Base-by-base conservation (phyloP, 2,797 vertebrate species). In the Thamnophis elegans region DNA sequence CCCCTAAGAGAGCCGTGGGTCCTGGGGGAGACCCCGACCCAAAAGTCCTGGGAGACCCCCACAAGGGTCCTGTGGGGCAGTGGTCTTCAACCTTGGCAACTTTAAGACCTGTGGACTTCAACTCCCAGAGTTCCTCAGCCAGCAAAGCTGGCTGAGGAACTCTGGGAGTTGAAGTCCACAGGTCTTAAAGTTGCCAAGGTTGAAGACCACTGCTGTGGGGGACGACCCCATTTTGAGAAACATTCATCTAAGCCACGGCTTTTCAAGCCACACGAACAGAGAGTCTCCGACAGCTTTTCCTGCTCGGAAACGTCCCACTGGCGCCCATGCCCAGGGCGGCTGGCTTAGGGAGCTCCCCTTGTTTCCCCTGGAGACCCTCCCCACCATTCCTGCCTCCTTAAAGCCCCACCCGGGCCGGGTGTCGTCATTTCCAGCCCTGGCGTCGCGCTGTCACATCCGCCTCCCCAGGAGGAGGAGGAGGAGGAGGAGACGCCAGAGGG, bases 371-470 rank as follows among this genome's bases (percentile, higher is more conserved):
- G 73, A 82, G 25, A 51, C 26, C 60, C 73, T 47, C 73, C 78
- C 58, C 28, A 20, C 90, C 12, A 18, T 11, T 20, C 11, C 54
- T 28, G 14, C 56, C 62, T 56, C 51, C 51, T 62, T 16, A 51
- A 11, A 5, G 58, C 90, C 62, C 51, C 89, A 73, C 92, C 92
- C 42, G 60, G 36, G n/a, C 47, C 3, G 62, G 11, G 0, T 4
- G 86, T 47, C 90, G 89, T 90, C 91, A 89, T 59, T 89, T 92
- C 91, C 91, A 92, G 91, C 25, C 87, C 91, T 47, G 86, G 36
- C 47, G 73, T 51, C 91, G 68, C 42, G 85, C 92, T 36, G 47
- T 91, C 92, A 91, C 86, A 93, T 93, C 92, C 92, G 92, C 89
- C 89, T 91, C 65, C 92, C 58, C 56, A 28, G 28, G 88, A 87